Evolutionary conservation across 1,140 invertebrate species (phyloP).

Genomic region (Manduca sexta): DNA sequence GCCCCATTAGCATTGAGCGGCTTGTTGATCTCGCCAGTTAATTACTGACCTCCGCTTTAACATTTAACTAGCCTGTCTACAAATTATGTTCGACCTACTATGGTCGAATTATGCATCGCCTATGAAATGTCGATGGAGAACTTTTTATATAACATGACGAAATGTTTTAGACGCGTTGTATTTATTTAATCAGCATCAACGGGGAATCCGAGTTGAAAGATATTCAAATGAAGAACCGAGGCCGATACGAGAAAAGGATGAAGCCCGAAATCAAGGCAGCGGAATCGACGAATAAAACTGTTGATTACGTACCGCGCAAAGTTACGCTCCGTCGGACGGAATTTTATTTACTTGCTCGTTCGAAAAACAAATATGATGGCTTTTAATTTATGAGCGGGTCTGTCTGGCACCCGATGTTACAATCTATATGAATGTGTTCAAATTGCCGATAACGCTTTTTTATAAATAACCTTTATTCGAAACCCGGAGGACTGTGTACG

Average conservation of each 20-base stretch:
- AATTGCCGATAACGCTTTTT: conserved; percentile 44
- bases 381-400: conserved; percentile 65
- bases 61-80: conserved; percentile 38
- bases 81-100: conserved; percentile 20
- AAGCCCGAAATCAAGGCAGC: conserved; percentile 55
- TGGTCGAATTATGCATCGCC: no score
- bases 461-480: conserved; percentile 50
- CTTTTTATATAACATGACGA: conserved; percentile 23
- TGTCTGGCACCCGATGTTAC: conserved; percentile 31
- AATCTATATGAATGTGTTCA: conserved; percentile 24
- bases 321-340: conserved; percentile 64
- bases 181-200: conserved; percentile 59
- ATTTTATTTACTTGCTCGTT: conserved; percentile 65
- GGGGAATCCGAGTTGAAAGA: conserved; percentile 40
- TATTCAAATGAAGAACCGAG: conserved; percentile 60
- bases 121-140: background rate
- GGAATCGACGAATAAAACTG: conserved; percentile 64
- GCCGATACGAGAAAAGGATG: conserved; percentile 37
- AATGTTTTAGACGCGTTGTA: conserved; percentile 36
- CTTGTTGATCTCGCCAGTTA: conserved; percentile 61
- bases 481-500: conserved; percentile 48
- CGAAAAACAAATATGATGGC: conserved; percentile 68
- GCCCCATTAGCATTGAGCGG: conserved; percentile 62
- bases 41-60: conserved; percentile 57
- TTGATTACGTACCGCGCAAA: conserved; percentile 62